Percentiles rank a stretch among this genome's conserved stretches.
phyloP scores from a whole-genome alignment of 2,888 invertebrate species.

The Melanchra persicariae region DNA sequence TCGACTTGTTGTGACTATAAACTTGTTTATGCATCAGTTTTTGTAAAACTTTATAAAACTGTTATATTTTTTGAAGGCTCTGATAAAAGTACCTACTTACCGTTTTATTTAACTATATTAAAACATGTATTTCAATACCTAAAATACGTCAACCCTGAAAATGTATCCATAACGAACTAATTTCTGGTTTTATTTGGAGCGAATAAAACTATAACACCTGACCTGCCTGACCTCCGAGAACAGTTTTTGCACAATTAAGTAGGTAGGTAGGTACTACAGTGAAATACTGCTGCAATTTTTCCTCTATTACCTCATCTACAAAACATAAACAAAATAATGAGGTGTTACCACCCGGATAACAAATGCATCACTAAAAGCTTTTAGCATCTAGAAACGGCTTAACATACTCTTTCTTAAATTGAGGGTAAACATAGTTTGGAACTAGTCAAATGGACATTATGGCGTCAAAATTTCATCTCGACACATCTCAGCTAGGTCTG shows the following conservation, averaged over 20 bases:
- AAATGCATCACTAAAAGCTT: not conserved
- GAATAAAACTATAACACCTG: not conserved
- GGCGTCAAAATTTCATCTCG: not conserved
- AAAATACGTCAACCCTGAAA: not conserved
- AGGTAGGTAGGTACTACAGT: not conserved
- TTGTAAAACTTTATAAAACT: not conserved
- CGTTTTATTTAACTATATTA: too few relatives aligned
- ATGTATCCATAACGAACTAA: slow-evolving; percentile 10
- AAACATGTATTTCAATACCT: too few relatives aligned
- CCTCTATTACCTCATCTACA: not conserved
- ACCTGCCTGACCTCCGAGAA: slow-evolving; percentile 4
- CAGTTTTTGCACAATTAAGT: too few relatives aligned
- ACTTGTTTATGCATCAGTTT: not conserved
- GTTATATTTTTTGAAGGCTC: slow-evolving; percentile 12
- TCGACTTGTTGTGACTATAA: too few relatives aligned
- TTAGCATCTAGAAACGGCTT: not conserved
- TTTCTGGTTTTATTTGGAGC: slow-evolving; percentile 25
- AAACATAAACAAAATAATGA: not conserved
- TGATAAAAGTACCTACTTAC: slow-evolving; percentile 7
- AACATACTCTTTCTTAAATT: not conserved
- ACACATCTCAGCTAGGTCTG: not conserved
- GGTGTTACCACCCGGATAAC: not conserved
- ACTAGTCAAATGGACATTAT: not conserved
- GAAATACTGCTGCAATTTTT: slow-evolving; percentile 8
- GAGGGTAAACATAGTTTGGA: not conserved